Evolutionary conservation across 2,113 vertebrate genomes (phyloP), one percentile per base, ranked within the genome.

Genomic region (Sinosuthora webbiana): DNA sequence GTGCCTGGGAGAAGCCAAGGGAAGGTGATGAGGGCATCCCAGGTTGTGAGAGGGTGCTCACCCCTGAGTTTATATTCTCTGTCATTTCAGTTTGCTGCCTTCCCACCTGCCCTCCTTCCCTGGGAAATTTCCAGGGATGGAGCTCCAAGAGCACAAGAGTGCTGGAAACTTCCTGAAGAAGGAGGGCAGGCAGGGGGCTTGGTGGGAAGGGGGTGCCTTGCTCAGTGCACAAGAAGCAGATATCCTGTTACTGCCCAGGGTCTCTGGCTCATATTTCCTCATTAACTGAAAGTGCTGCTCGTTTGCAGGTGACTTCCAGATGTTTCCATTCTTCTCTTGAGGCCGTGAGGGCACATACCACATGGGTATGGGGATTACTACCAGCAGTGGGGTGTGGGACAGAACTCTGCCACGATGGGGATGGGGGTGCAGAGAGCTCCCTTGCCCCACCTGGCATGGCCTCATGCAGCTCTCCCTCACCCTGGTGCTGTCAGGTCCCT

Each of bases 241-340:
- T 93, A 95, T 96, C 95, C 96, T 96, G 84, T 89, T 95, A 82
- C 94, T 95, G 93, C 94, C 89, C 62, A 68, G 76, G 84, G 73
- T 96, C 89, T 88, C 44, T 0, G 11, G 77, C 94, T 97, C 94
- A 92, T 92, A 84, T 97, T 97, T 97, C 96, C 93, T 97, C 93
- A 90, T 97, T 97, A 97, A 96, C 81, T 82, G 86, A 81, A 89
- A 95, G 81, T 9, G 7, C 83, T 3, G 60, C 69, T 96, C 1
- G 0, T 91, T 96, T 97, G 78, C 18, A 83, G 86, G 96, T 68
- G 78, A 97, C 81, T 95, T 96, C 96, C 94, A 95, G 96, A 97
- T 97, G 95, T 97, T 97, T 95, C 91, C 80, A 93, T 92, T 95
- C 85, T 95, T 65, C 60, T 90, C 28, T 14, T 65, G 49, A 2